Conservation (phyloP, 2,888 invertebrate species). For the Noctua pronuba region DNA sequence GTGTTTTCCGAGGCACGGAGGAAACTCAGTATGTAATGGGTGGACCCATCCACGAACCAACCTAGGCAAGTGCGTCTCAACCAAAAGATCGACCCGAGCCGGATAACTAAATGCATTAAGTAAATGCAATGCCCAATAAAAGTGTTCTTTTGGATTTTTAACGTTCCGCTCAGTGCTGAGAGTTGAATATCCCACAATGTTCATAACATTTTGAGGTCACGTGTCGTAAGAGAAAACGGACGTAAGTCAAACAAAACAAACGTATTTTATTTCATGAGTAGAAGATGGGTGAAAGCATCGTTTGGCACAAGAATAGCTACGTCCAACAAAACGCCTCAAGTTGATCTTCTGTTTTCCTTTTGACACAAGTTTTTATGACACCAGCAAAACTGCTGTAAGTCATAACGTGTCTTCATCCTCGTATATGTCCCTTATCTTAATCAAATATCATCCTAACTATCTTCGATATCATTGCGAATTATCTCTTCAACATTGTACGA, state of each 20-base stretch:
- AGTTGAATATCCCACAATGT: not conserved
- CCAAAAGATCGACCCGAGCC: too few species aligned
- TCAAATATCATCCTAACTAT: not conserved
- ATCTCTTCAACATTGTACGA: constrained; percentile 5
- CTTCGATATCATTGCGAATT: not conserved
- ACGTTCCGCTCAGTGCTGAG: not conserved
- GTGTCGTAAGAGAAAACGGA: not conserved
- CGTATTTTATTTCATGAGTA: not conserved
- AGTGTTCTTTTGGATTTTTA: not conserved
- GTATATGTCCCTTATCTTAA: not conserved
- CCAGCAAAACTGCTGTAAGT: not conserved
- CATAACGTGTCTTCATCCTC: not conserved
- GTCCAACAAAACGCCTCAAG: not conserved
- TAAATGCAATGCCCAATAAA: not conserved
- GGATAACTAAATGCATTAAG: too few species aligned
- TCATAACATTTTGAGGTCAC: not conserved
- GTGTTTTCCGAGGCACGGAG: too few species aligned
- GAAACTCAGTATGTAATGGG: too few species aligned
- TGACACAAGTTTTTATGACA: not conserved
- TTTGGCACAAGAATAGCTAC: not conserved
- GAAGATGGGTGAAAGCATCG: not conserved
- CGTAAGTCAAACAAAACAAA: not conserved
- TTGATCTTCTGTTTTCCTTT: not conserved
- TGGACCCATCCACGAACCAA: too few species aligned
- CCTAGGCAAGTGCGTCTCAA: too few species aligned